phyloP scores from a whole-genome alignment of 53 echinoderm and acorn worm genomes.

The Hippasteria phrygiana region DNA sequence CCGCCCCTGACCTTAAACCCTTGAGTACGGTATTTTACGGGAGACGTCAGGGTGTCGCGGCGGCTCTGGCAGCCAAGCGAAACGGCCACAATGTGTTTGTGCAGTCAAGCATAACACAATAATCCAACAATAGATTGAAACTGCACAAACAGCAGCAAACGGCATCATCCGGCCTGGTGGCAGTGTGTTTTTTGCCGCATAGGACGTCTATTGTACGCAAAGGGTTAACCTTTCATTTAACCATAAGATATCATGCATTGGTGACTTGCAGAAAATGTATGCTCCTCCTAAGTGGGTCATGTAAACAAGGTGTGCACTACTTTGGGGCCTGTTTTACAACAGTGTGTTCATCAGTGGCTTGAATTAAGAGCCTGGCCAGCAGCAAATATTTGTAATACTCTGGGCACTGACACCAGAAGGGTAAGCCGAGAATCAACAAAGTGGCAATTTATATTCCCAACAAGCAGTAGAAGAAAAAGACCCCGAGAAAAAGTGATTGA shows the following conservation, averaged over 20 bases:
- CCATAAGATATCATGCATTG: background rate
- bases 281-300: background rate
- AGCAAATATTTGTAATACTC: constrained; percentile 23
- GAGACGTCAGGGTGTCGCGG: too few species aligned
- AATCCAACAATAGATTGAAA: too few species aligned
- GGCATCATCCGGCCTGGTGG: too few species aligned
- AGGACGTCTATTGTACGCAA: background rate
- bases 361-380: background rate
- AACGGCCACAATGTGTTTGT: too few species aligned
- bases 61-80: too few species aligned
- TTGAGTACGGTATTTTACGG: too few species aligned
- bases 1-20: too few species aligned
- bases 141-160: too few species aligned
- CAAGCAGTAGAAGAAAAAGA: background rate
- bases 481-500: background rate
- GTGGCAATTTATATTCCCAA: background rate
- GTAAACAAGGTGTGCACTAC: background rate
- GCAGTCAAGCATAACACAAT: too few species aligned
- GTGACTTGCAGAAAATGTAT: background rate
- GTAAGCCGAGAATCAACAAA: background rate
- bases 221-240: background rate
- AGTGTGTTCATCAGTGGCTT: background rate
- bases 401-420: background rate
- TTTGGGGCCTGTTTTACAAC: background rate
- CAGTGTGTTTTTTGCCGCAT: too few species aligned